phyloP scores from a whole-genome alignment of 2,888 invertebrate genomes.

The Callosobruchus maculatus region DNA sequence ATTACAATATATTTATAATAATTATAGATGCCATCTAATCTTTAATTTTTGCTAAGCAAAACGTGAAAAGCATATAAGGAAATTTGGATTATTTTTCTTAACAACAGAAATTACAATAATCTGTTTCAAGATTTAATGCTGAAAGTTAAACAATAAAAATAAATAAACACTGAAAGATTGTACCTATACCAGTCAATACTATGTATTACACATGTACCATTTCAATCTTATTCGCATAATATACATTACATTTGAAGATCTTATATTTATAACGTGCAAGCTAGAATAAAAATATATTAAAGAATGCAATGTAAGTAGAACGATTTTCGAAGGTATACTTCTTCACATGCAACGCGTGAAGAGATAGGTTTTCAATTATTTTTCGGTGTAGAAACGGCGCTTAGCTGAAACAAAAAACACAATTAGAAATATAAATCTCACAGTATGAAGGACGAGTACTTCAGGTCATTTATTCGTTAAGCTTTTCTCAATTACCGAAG shows the following conservation, averaged over 20 bases:
- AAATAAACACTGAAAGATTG: not conserved
- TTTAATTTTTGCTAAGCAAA: conserved; percentile 42
- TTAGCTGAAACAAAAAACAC: conserved; percentile 34
- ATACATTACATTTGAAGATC: conserved; percentile 38
- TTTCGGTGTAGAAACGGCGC: conserved; percentile 34
- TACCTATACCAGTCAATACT: not conserved
- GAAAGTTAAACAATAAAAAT: not conserved
- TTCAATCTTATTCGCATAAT: conserved; percentile 30
- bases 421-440: conserved; percentile 4
- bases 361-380: conserved; percentile 22
- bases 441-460: too few species aligned
- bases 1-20: conserved; percentile 36
- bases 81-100: conserved; percentile 1
- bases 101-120: not conserved
- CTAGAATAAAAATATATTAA: conserved; percentile 41
- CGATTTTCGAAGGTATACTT: conserved; percentile 31
- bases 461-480: too few species aligned
- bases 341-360: conserved; percentile 40
- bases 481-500: too few species aligned
- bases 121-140: not conserved
- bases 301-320: conserved; percentile 35
- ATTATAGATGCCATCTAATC: conserved; percentile 35
- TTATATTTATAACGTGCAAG: conserved; percentile 39
- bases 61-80: conserved; percentile 16
- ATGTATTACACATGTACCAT: conserved; percentile 20